Evolutionary conservation across 1,140 invertebrate species (phyloP).

Genomic region (Nymphalis io): DNA sequence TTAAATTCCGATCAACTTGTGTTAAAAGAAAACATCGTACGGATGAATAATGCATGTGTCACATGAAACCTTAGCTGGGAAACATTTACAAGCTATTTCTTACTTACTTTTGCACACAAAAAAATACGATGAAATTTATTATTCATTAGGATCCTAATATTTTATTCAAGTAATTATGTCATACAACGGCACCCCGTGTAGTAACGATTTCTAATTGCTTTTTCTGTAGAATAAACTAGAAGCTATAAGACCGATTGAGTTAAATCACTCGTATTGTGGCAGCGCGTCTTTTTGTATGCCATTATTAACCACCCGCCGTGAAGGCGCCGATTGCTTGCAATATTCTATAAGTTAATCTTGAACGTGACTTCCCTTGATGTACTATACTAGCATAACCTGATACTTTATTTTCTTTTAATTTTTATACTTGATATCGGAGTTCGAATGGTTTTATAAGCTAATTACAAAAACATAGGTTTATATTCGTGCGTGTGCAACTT

Average conservation of each 20-base stretch:
- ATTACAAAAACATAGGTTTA: too few species aligned
- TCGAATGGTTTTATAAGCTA: neutral
- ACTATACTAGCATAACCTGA: conserved; percentile 1
- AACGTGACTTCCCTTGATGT: conserved; percentile 24
- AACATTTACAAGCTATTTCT: neutral
- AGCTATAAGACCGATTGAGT: conserved; percentile 18
- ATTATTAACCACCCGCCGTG: conserved; percentile 33
- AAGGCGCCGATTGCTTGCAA: conserved; percentile 31
- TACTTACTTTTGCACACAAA: neutral
- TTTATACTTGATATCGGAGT: conserved; percentile 2
- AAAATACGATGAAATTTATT: neutral
- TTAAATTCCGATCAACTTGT: too few species aligned
- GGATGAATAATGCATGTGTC: too few species aligned
- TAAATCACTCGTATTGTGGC: conserved; percentile 28
- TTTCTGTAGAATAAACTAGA: conserved; percentile 21
- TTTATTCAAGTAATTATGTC: neutral
- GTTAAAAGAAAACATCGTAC: too few species aligned
- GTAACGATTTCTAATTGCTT: conserved; percentile 30
- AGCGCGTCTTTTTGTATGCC: conserved; percentile 25
- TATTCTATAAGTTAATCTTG: conserved; percentile 19
- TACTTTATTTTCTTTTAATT: conserved; percentile 11
- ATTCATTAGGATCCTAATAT: neutral
- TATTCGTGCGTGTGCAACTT: too few species aligned
- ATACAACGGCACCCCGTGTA: conserved; percentile 3
- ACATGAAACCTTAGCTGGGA: too few species aligned